Evolutionary conservation across 2,888 invertebrate species (phyloP).

Genomic region (Timandra comae): DNA sequence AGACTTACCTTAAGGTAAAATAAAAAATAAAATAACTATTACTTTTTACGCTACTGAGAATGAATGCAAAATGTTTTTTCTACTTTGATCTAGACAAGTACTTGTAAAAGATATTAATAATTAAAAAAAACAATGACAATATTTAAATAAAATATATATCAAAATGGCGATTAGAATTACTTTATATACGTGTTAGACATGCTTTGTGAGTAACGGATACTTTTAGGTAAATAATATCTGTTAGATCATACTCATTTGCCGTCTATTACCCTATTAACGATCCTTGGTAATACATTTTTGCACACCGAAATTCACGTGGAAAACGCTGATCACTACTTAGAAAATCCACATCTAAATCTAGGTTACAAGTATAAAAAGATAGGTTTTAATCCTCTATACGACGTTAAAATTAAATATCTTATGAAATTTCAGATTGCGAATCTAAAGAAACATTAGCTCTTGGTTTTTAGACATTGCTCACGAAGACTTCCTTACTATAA

Average conservation of each 20-base stretch:
- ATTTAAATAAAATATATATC: constrained; percentile 69
- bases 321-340: no score
- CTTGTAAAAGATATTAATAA: constrained; percentile 66
- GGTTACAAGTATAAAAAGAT: no score
- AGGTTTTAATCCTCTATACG: no score
- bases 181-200: constrained; percentile 61
- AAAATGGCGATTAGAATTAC: constrained; percentile 63
- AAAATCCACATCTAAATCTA: no score
- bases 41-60: constrained; percentile 34
- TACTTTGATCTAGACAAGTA: constrained; percentile 53
- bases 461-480: no score
- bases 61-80: constrained; percentile 45
- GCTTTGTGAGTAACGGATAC: constrained; percentile 50
- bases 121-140: constrained; percentile 73
- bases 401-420: no score
- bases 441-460: no score
- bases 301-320: no score
- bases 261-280: no score
- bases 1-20: constrained; percentile 34
- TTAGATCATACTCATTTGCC: constrained; percentile 41
- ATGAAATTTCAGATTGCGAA: no score
- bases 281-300: no score
- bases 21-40: constrained; percentile 28
- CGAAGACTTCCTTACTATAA: no score
- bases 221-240: constrained; percentile 36